Conservation (phyloP, 1,140 invertebrate genomes). For the Frieseomelitta varia region DNA sequence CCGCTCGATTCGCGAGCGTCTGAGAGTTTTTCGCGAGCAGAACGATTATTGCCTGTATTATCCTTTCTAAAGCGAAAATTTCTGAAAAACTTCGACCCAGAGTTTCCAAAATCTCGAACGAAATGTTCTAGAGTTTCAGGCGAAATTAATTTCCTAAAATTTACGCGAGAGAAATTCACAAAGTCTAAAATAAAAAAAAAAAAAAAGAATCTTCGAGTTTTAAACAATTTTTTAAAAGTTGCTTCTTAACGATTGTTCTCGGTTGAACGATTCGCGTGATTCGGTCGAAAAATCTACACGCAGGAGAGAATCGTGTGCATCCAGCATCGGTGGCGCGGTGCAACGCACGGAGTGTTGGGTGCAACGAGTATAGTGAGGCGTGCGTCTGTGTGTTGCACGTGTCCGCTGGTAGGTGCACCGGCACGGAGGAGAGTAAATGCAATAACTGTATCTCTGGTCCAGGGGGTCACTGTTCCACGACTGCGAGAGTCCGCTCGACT, state of each 20-base stretch:
- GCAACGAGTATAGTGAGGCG: constrained; percentile 36
- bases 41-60: too few relatives aligned
- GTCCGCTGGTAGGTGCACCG: constrained; percentile 56
- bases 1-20: too few relatives aligned
- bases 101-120: too few relatives aligned
- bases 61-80: too few relatives aligned
- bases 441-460: constrained; percentile 68
- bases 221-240: not conserved
- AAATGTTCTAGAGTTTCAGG: too few relatives aligned
- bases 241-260: not conserved
- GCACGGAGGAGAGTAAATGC: constrained; percentile 65
- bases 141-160: not conserved
- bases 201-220: too few relatives aligned
- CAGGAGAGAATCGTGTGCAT: constrained; percentile 25
- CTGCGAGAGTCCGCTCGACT: constrained; percentile 48
- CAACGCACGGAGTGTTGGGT: constrained; percentile 55
- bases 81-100: too few relatives aligned
- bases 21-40: too few relatives aligned
- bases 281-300: constrained; percentile 14
- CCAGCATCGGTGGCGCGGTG: constrained; percentile 44
- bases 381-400: constrained; percentile 7
- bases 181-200: not conserved
- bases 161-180: fast-evolving
- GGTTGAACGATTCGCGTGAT: not conserved
- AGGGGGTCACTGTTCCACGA: constrained; percentile 67